Evolutionary conservation across 2,888 invertebrate genomes (phyloP), one percentile per base, ranked within the genome.

Genomic region (Drosophila peninsularis): DNA sequence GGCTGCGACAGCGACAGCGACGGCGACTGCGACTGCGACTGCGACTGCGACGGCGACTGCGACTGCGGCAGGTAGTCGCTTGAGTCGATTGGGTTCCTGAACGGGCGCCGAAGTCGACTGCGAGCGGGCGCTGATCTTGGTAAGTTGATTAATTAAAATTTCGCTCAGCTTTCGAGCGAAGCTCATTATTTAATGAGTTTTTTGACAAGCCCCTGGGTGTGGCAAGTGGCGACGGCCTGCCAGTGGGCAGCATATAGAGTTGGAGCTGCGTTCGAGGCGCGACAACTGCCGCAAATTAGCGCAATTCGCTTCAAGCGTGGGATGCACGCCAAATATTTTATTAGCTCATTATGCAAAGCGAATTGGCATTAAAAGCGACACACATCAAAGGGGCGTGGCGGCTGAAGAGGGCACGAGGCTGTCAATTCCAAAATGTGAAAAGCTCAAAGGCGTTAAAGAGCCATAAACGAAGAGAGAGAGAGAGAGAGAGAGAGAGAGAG

Each of bases 261-360:
- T 47, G 32, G 19, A 30, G 6, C n/a, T 10, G n/a, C 32, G 21
- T 9, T 55, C 47, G 78, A 87, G 89, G 88, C 84, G 89, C 88
- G 89, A 89, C 85, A 86, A 87, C 85, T 87, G 89, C 89, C 89
- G 66, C 85, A 89, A 89, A 86, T 89, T 89, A 87, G 78, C 87
- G 84, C 68, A 80, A 73, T 74, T 73, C 75, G 68, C 70, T 52
- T 64, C 71, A 56, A 70, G 88, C 85, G 85, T 88, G 89, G 85
- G 87, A 89, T 88, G 90, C 84, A 90, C 80, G 82, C 90, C 80
- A 90, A 90, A 82, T 85, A 82, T 81, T 88, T 89, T 85, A 88
- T 90, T 82, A 75, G 81, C 88, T 88, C 89, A 88, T 88, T 88
- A 88, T 89, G 89, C 82, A 89, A 88, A 88, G 63, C 72, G 81